These are phyloP conservation scores for Macrophya alboannulata DNA, from an alignment of 2,888 invertebrate species.

Conservation along the genomic window DNA sequence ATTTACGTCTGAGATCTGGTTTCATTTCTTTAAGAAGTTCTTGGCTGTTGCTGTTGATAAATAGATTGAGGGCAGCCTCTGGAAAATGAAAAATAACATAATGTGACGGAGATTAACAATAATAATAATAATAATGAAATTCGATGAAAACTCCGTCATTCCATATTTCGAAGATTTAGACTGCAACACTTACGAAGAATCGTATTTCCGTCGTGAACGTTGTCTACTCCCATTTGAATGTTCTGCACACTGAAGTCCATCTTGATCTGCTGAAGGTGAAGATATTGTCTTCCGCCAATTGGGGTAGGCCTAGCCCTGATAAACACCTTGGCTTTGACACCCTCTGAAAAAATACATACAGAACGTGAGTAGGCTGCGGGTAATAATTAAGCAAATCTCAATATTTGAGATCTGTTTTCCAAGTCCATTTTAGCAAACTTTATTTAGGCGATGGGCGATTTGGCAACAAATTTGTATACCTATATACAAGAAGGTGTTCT, in stretches of 20 bases:
- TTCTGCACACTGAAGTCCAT: constrained; percentile 93
- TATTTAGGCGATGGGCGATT: neutral
- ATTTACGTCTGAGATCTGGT: constrained; percentile 89
- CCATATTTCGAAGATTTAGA: neutral
- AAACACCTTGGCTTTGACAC: constrained; percentile 92
- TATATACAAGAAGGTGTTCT: neutral
- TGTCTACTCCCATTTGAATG: constrained; percentile 93
- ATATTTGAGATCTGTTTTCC: neutral
- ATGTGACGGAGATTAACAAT: constrained; percentile 2
- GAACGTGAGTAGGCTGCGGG: neutral
- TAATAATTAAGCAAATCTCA: neutral
- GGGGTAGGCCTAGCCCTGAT: constrained; percentile 87
- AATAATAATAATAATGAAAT: neutral
- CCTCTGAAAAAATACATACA: constrained; percentile 82
- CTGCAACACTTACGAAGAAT: constrained; percentile 87
- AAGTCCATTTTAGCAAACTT: neutral
- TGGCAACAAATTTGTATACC: neutral
- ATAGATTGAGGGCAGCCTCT: constrained; percentile 93
- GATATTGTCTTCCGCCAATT: constrained; percentile 85
- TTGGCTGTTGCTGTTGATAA: constrained; percentile 93
- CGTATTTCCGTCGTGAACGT: constrained; percentile 90
- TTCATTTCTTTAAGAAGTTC: constrained; percentile 94
- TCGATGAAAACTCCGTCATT: constrained; percentile 3
- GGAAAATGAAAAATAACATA: constrained; percentile 68
- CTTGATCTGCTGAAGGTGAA: constrained; percentile 89